phyloP scores from a whole-genome alignment of 1,140 invertebrate genomes.

The Eufriesea mexicana region DNA sequence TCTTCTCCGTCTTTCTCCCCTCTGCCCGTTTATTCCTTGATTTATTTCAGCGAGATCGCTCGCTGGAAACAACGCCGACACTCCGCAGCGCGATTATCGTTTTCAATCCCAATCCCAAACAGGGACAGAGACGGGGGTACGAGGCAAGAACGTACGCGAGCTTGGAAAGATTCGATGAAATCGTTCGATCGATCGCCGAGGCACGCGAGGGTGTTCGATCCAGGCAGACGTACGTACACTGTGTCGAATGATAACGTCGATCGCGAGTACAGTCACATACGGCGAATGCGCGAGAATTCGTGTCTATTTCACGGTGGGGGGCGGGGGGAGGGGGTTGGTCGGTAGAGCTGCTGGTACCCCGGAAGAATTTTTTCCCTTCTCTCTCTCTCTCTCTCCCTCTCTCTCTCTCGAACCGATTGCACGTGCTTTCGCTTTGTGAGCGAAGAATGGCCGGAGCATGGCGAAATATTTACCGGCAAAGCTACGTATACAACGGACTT shows the following conservation, averaged over 20 bases:
- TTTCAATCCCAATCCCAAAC: not conserved
- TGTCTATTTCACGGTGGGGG: too few species aligned
- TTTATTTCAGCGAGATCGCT: not conserved
- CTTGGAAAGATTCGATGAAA: not conserved
- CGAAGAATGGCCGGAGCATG: not conserved
- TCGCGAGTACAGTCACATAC: too few species aligned
- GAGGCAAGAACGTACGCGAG: too few species aligned
- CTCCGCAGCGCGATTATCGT: not conserved
- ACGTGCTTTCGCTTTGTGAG: not conserved
- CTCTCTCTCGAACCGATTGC: not conserved
- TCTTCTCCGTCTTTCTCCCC: too few species aligned
- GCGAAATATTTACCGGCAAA: not conserved
- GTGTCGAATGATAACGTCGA: too few species aligned
- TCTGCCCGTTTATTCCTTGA: conserved; percentile 1
- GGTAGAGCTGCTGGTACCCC: too few species aligned
- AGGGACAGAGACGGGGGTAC: too few species aligned
- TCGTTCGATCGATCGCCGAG: not conserved
- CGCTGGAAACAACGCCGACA: not conserved
- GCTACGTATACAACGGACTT: not conserved
- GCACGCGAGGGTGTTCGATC: not conserved
- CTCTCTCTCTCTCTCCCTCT: too few species aligned
- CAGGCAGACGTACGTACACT: too few species aligned
- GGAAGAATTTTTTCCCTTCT: too few species aligned
- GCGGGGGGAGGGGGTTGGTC: too few species aligned
- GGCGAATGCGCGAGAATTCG: too few species aligned